These are phyloP conservation scores for Gorsachius goisagi DNA, from an alignment of 2,113 vertebrate species.

Conservation along the genomic window DNA sequence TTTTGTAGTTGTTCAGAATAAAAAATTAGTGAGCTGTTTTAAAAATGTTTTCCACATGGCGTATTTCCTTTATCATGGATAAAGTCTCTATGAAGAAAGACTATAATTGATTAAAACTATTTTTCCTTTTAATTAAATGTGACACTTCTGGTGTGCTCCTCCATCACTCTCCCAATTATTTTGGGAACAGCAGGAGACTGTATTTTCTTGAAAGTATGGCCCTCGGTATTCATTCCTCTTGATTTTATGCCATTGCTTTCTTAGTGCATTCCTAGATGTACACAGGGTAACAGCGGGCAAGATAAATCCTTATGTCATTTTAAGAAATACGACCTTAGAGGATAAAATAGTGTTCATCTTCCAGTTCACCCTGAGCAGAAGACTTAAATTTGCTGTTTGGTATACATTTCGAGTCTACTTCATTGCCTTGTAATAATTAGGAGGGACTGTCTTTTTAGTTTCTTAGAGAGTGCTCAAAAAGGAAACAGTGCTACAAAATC, in stretches of 20 bases:
- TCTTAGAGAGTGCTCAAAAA: background rate
- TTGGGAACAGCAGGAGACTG: background rate
- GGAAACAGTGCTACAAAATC: background rate
- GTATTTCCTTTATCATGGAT: background rate
- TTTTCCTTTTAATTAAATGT: constrained; percentile 23
- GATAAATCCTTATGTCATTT: background rate
- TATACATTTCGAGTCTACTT: background rate
- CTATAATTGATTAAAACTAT: background rate
- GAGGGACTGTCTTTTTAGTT: background rate
- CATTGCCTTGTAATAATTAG: background rate
- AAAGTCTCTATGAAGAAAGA: background rate
- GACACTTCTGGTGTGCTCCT: background rate
- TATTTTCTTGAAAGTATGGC: background rate
- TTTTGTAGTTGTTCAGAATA: background rate
- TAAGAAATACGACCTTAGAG: background rate
- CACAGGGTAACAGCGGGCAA: background rate
- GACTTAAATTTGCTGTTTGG: background rate
- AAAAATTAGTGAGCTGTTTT: background rate
- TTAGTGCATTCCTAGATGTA: background rate
- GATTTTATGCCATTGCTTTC: background rate
- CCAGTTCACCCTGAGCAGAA: background rate
- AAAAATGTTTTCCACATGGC: background rate
- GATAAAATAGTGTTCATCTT: background rate
- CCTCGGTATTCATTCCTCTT: background rate
- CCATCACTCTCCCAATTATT: background rate